Percentiles rank a stretch among this genome's conserved stretches.
These are phyloP conservation scores for Acromyrmex charruanus DNA, from an alignment of 1,140 invertebrate genomes.

Conservation along the genomic window DNA sequence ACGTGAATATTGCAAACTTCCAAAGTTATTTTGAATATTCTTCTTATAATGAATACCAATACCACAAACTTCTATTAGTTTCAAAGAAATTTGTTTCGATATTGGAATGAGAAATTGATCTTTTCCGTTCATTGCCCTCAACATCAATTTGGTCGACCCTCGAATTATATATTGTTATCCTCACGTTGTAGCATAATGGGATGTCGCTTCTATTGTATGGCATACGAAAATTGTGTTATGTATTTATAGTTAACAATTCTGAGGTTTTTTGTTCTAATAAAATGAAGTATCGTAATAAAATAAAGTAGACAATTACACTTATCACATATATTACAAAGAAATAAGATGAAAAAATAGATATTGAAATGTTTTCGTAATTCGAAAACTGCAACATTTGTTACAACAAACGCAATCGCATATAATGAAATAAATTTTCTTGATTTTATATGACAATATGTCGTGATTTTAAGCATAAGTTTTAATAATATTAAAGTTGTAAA, in stretches of 20 bases:
- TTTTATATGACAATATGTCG: conserved; percentile 6
- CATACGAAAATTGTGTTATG: neutral
- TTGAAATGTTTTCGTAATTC: conserved; percentile 2
- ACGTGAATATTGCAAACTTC: conserved; percentile 11
- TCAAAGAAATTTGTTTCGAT: conserved; percentile 17
- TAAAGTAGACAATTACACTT: neutral
- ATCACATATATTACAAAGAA: conserved; percentile 19
- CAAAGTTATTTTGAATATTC: conserved; percentile 31
- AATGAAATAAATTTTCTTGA: conserved; percentile 26
- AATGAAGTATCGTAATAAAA: neutral
- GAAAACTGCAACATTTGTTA: neutral
- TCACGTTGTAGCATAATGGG: neutral
- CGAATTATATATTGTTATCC: neutral
- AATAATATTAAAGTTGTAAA: conserved; percentile 9
- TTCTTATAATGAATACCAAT: conserved; percentile 2
- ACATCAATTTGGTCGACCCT: neutral
- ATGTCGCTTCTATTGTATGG: neutral
- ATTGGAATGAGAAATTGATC: conserved; percentile 23
- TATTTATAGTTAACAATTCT: neutral
- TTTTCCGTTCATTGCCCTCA: conserved; percentile 15
- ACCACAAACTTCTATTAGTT: conserved; percentile 26
- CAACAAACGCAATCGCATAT: neutral
- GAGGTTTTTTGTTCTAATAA: neutral
- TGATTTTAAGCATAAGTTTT: neutral
- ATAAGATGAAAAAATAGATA: neutral